phyloP scores from a whole-genome alignment of 1,140 invertebrate genomes.

The Aphelenchoides fujianensis region DNA sequence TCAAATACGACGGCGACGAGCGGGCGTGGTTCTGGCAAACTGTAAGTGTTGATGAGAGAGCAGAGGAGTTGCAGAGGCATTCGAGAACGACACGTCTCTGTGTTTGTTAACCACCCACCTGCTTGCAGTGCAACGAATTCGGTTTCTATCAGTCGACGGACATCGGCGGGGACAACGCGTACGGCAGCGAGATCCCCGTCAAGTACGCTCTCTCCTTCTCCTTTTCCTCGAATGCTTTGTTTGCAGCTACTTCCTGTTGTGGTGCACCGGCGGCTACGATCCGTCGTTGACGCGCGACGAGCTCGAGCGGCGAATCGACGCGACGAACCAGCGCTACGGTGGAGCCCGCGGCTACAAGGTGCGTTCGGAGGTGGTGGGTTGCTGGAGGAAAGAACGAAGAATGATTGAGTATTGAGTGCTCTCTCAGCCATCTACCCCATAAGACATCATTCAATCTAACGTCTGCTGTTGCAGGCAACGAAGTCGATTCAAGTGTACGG shows the following conservation, averaged over 20 bases:
- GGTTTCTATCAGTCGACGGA: slow-evolving; percentile 14
- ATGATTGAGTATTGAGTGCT: too few species aligned
- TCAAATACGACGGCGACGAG: not conserved
- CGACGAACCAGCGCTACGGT: slow-evolving; percentile 12
- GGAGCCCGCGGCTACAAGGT: slow-evolving; percentile 22
- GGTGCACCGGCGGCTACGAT: slow-evolving; percentile 19
- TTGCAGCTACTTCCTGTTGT: slow-evolving; percentile 19
- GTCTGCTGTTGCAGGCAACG: too few species aligned
- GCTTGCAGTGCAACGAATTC: slow-evolving; percentile 15
- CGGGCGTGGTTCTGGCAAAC: slow-evolving; percentile 7
- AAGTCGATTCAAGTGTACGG: slow-evolving; percentile 11
- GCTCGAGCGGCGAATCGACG: slow-evolving; percentile 1
- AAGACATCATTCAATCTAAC: too few species aligned
- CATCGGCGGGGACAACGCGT: not conserved
- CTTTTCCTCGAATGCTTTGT: not conserved
- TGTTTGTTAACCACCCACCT: not conserved
- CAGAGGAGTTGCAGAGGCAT: too few species aligned
- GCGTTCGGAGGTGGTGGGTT: too few species aligned
- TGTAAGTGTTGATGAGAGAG: too few species aligned
- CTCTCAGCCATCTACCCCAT: too few species aligned
- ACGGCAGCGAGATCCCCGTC: slow-evolving; percentile 3
- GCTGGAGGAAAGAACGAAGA: too few species aligned
- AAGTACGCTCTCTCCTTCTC: slow-evolving; percentile 18
- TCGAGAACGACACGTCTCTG: too few species aligned
- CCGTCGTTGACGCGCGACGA: slow-evolving; percentile 17